These are phyloP conservation scores for Odobenus rosmarus DNA, from an alignment of 2,113 vertebrate genomes.

Conservation along the genomic window DNA sequence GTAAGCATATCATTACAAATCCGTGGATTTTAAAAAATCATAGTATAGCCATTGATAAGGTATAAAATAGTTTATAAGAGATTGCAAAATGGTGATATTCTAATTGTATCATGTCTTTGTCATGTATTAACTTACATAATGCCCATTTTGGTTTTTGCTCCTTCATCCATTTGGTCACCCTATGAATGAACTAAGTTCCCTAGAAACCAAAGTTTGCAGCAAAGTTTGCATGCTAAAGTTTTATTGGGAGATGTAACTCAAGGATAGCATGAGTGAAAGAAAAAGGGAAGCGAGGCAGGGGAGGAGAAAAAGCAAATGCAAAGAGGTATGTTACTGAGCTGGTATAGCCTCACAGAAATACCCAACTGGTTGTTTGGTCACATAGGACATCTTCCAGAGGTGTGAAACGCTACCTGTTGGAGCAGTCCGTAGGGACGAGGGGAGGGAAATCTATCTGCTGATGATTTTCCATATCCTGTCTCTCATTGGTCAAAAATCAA, in stretches of 20 bases:
- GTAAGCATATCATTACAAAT: not conserved
- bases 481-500: not conserved
- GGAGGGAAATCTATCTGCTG: not conserved
- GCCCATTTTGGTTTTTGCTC: not conserved
- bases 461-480: not conserved
- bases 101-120: not conserved
- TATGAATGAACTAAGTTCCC: not conserved
- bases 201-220: not conserved
- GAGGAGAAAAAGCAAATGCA: not conserved
- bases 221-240: not conserved
- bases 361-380: not conserved
- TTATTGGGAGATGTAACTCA: not conserved
- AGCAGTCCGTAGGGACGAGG: not conserved
- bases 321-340: not conserved
- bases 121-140: not conserved
- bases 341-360: not conserved
- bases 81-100: not conserved
- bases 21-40: not conserved
- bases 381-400: not conserved
- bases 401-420: not conserved
- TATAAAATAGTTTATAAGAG: not conserved
- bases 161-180: not conserved
- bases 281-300: not conserved
- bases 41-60: not conserved
- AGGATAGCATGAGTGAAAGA: not conserved